Percentiles rank a stretch among this genome's conserved stretches.
Conservation (phyloP, 2,888 invertebrate species). For the Hypomecis atomaria region DNA sequence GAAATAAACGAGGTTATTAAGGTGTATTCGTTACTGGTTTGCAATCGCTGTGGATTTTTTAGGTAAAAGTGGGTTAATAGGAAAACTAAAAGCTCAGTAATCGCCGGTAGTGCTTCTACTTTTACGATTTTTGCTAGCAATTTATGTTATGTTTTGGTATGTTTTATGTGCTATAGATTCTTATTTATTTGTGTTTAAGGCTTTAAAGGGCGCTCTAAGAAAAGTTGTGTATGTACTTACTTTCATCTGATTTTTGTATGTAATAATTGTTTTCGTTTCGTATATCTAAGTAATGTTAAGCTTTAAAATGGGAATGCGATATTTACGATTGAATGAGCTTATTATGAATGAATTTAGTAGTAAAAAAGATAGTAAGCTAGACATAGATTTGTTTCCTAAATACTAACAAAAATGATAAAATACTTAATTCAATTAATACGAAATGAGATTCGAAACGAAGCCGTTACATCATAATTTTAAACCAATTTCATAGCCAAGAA, state of each 20-base stretch:
- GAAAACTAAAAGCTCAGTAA: conserved; percentile 22
- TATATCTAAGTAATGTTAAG: too few species aligned
- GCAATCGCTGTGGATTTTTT: conserved; percentile 29
- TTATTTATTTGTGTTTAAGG: background rate
- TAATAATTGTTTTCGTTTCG: too few species aligned
- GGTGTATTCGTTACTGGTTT: conserved; percentile 34
- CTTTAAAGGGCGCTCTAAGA: too few species aligned
- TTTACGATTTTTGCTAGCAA: conserved; percentile 11
- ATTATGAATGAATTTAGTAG: too few species aligned
- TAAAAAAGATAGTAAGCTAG: too few species aligned
- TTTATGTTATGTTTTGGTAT: background rate
- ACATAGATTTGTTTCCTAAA: too few species aligned
- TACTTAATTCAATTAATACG: background rate
- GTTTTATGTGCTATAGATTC: background rate
- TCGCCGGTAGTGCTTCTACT: conserved; percentile 16
- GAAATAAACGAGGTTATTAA: conserved; percentile 45
- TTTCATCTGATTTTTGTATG: too few species aligned
- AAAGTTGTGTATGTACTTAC: too few species aligned
- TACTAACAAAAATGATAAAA: too few species aligned
- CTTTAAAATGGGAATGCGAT: too few species aligned
- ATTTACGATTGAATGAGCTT: too few species aligned
- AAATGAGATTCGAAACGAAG: background rate
- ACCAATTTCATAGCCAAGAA: background rate
- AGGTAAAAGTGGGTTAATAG: conserved; percentile 25
- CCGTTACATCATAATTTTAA: background rate